A percentile compares a stretch with the other conserved stretches of the same genome.
These are phyloP conservation scores for Coelopa frigida DNA, from an alignment of 1,140 invertebrate species.

Conservation along the genomic window DNA sequence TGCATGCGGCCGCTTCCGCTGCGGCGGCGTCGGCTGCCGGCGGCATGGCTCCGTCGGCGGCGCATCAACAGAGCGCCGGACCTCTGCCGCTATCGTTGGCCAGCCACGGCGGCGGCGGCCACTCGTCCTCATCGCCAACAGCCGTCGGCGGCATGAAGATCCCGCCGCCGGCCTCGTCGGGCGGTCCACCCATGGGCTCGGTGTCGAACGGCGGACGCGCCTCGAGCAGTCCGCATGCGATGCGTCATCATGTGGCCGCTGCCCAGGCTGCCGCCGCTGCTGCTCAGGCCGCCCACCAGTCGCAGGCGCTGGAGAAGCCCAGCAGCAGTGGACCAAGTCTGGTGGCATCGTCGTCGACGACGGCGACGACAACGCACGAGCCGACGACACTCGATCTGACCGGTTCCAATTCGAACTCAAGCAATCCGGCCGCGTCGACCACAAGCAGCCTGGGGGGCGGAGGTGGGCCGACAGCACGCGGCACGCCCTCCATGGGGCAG, in stretches of 20 bases:
- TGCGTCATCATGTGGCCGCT: slow-evolving; percentile 39
- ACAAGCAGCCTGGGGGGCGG: slow-evolving; percentile 23
- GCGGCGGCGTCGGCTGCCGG: slow-evolving; percentile 27
- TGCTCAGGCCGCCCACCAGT: slow-evolving; percentile 18
- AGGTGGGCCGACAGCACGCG: neutral
- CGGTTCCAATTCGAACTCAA: slow-evolving; percentile 40
- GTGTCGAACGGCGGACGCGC: slow-evolving; percentile 23
- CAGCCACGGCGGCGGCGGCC: neutral
- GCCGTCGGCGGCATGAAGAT: slow-evolving; percentile 23
- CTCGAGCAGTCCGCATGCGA: slow-evolving; percentile 32
- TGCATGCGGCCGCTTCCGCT: slow-evolving; percentile 31
- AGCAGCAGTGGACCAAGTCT: slow-evolving; percentile 5
- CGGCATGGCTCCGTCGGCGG: slow-evolving; percentile 28
- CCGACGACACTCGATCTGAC: slow-evolving; percentile 38
- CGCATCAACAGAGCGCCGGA: slow-evolving; percentile 27
- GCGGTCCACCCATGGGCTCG: slow-evolving; percentile 1
- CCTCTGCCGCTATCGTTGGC: slow-evolving; percentile 13
- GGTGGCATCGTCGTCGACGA: slow-evolving; percentile 6
- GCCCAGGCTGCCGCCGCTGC: slow-evolving; percentile 24
- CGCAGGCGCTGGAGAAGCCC: slow-evolving; percentile 5
- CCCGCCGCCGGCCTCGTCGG: slow-evolving; percentile 19
- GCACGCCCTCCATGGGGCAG: slow-evolving; percentile 17
- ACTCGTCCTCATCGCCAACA: slow-evolving; percentile 33
- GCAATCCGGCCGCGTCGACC: slow-evolving; percentile 32
- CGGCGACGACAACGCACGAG: slow-evolving; percentile 24